These are phyloP conservation scores for Lepidothrix coronata DNA, from an alignment of 2,113 vertebrate species.

Conservation along the genomic window DNA sequence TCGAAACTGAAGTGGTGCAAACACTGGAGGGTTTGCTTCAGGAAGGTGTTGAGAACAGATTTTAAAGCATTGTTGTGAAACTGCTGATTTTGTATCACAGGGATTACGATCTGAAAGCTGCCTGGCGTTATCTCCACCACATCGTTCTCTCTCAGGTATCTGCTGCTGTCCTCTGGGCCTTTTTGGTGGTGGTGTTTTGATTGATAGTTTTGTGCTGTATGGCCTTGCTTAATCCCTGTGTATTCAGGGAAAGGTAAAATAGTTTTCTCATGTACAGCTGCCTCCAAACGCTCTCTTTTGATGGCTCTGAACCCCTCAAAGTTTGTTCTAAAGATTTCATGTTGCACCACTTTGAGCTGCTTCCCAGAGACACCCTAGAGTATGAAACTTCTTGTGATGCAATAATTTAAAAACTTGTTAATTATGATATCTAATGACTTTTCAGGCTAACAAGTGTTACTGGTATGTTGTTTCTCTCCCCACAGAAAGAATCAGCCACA, in stretches of 20 bases:
- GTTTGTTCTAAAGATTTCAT: background rate
- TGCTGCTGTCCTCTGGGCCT: background rate
- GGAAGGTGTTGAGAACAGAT: background rate
- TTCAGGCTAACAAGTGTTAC: background rate
- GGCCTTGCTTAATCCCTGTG: background rate
- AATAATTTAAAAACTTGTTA: background rate
- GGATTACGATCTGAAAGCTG: background rate
- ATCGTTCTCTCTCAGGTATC: background rate
- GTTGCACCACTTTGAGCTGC: background rate
- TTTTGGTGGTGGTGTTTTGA: background rate
- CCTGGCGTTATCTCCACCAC: background rate
- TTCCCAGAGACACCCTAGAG: background rate
- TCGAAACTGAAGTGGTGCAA: background rate
- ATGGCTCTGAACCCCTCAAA: background rate
- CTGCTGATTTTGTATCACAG: background rate
- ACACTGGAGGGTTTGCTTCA: background rate
- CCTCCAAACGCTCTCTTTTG: background rate
- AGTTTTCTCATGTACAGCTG: background rate
- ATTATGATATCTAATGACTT: background rate
- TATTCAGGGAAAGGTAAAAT: background rate
- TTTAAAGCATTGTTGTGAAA: background rate
- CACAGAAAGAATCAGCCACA: background rate
- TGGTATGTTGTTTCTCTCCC: background rate
- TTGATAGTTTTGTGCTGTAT: background rate
- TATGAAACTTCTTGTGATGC: background rate